Evolutionary conservation across 1,140 invertebrate species (phyloP).

Genomic region (Leptinotarsa undecemlineata): DNA sequence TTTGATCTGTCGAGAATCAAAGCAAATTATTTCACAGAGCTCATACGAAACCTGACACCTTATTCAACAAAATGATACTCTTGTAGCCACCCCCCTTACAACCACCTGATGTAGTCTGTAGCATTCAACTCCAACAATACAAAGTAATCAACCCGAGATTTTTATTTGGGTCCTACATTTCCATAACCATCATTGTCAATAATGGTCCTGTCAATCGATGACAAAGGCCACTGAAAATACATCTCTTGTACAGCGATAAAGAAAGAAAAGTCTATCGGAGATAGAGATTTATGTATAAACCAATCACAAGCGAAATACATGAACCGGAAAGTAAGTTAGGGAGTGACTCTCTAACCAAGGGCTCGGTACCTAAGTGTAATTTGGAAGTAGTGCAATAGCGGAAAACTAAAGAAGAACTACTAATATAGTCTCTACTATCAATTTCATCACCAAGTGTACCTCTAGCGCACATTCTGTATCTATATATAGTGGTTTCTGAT

Average conservation of each 20-base stretch:
- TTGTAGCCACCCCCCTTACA: too few relatives aligned
- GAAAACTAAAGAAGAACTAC: too few relatives aligned
- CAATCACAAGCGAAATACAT: neutral
- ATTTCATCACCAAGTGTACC: too few relatives aligned
- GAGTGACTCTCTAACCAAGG: neutral
- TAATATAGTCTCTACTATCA: too few relatives aligned
- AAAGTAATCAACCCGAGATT: neutral
- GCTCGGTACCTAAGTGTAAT: neutral
- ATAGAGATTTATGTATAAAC: conserved; percentile 3
- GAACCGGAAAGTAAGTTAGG: neutral
- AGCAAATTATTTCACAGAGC: too few relatives aligned
- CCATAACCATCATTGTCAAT: conserved; percentile 2
- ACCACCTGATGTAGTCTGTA: neutral
- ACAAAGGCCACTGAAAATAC: conserved; percentile 7
- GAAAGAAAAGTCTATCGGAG: neutral
- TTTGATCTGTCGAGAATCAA: too few relatives aligned
- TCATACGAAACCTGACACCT: too few relatives aligned
- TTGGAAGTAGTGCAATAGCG: too few relatives aligned
- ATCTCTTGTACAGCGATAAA: neutral
- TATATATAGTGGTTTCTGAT: too few relatives aligned
- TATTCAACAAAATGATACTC: too few relatives aligned
- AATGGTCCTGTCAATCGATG: neutral
- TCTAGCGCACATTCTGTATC: too few relatives aligned
- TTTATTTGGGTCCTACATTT: neutral
- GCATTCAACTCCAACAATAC: neutral